Evolutionary conservation across 2,113 vertebrate genomes (phyloP).

Genomic region (Neogale vison): DNA sequence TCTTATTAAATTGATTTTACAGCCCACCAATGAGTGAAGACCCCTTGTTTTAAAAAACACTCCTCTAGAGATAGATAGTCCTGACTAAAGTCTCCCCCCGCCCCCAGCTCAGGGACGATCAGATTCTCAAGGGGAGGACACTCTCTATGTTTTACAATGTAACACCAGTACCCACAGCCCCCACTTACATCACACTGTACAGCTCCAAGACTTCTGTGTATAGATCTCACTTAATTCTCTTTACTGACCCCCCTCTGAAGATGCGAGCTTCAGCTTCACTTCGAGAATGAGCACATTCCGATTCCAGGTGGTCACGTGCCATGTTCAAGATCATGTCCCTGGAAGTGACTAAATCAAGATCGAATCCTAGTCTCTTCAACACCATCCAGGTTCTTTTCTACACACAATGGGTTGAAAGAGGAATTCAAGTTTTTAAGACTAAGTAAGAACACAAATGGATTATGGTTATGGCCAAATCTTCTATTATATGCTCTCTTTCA

Average conservation of each 20-base stretch:
- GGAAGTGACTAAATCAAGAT: background rate
- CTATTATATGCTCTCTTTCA: background rate
- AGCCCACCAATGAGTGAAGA: background rate
- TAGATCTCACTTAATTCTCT: background rate
- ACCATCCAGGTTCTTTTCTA: background rate
- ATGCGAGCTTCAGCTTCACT: background rate
- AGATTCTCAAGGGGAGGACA: background rate
- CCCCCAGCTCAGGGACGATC: background rate
- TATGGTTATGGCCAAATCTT: background rate
- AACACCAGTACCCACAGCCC: background rate
- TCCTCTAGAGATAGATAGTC: background rate
- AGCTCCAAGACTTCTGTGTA: background rate
- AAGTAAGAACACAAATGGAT: background rate
- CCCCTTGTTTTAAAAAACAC: background rate
- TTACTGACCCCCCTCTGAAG: background rate
- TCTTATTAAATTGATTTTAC: background rate
- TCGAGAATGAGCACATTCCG: background rate
- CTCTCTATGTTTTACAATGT: background rate
- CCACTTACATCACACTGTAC: background rate
- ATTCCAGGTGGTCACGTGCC: background rate
- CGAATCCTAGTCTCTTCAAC: too few species aligned
- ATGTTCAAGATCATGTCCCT: background rate
- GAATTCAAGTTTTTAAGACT: background rate
- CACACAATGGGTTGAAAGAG: background rate
- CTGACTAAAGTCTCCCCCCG: background rate